Evolutionary conservation across 30 jellyfish, hydroid and myxozoan genomes (phyloP).

Genomic region (Mastigias papua): DNA sequence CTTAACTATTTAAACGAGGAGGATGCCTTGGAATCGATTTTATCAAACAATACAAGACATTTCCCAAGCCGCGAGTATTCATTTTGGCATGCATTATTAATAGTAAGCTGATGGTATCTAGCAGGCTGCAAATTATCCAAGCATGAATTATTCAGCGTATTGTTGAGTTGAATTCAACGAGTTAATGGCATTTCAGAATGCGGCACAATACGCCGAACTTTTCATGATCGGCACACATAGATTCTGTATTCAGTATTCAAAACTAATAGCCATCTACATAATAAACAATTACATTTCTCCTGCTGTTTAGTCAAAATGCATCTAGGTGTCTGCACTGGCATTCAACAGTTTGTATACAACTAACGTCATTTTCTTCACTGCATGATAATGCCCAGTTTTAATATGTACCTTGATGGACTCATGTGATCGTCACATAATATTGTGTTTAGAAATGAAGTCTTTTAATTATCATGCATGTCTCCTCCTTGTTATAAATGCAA

Average conservation of each 20-base stretch:
- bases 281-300: neutral
- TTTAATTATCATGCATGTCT: neutral
- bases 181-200: conserved; percentile 39
- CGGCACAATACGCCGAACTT: conserved; percentile 16
- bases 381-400: neutral
- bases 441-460: neutral
- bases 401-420: neutral
- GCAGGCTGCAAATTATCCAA: conserved; percentile 67
- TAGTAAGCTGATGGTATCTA: conserved; percentile 65
- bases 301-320: neutral
- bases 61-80: conserved; percentile 77
- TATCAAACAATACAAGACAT: conserved; percentile 48
- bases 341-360: neutral
- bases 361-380: neutral
- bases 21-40: conserved; percentile 13
- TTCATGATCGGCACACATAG: conserved; percentile 1
- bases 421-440: neutral
- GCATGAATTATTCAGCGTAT: conserved; percentile 35
- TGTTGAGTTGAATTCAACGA: conserved; percentile 56
- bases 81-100: conserved; percentile 30
- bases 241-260: neutral
- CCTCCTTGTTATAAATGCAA: too few species aligned
- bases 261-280: neutral
- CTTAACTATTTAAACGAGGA: conserved; percentile 5
- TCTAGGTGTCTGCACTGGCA: neutral